Evolutionary conservation across 2,888 invertebrate genomes (phyloP), one percentile per base, ranked within the genome.

Genomic region (Drosophila lacicola): DNA sequence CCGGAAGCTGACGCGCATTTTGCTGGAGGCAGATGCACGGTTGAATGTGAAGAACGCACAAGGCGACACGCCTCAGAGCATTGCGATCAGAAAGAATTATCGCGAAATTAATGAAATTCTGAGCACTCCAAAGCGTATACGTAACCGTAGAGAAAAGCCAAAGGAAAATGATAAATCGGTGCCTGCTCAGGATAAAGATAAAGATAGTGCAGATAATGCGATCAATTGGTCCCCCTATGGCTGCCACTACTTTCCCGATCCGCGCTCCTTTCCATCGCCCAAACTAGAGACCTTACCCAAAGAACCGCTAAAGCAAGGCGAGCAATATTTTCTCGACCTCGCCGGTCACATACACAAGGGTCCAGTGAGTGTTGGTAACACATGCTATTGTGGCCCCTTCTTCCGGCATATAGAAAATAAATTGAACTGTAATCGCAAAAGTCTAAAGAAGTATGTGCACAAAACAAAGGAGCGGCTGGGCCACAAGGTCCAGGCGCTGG

Each of bases 301-400:
- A 91, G 97, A 97, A 91, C 97, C 97, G 0, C 93, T 98, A 19
- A 94, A 94, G 83, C 95, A 96, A 87, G 98, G 98, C 68, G 97
- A 98, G 92, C 98, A 98, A 92, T 98, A 98, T 92, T 99, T 96
- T 92, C 93, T 98, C 79, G 98, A 98, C 92, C 94, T 99, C 78
- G 98, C 98, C 13, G 98, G 98, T 2, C 98, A 98, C 90, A 97
- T 98, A 70, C 95, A 97, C 83, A 98, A 98, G 93, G 98, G 98
- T 1, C 98, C 98, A 0, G 96, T 98, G n/a, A 98, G 98, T 0
- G 96, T 97, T 2, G 97, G 98, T 0, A 97, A 97, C 91, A 96
- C 97, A 0, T 98, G 98, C 92, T 97, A 97, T 90, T 98, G 98
- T 91, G 97, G 97, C 0, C 98, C 98, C 0, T 96, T 98, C 92